A percentile compares a stretch with the other conserved stretches of the same genome.
phyloP scores from a whole-genome alignment of 2,888 invertebrate genomes.

The Orthosia gothica region DNA sequence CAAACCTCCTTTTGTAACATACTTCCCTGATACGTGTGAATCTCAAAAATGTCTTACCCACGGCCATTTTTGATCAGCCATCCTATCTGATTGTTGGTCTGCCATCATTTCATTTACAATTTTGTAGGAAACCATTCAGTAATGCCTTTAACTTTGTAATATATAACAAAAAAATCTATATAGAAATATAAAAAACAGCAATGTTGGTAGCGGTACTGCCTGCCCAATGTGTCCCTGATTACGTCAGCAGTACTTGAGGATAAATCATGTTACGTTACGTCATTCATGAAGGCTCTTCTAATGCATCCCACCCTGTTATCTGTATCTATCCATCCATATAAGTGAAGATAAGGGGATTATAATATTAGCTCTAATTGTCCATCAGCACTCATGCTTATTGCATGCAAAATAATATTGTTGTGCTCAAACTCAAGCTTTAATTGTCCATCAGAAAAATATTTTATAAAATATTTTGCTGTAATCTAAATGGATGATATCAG shows the following conservation, averaged over 20 bases:
- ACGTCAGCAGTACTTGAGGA: neutral
- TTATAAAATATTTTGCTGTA: neutral
- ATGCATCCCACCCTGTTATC: constrained; percentile 27
- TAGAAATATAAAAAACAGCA: neutral
- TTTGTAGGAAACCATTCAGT: neutral
- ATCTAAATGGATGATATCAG: neutral
- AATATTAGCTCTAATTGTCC: constrained; percentile 32
- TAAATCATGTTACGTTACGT: constrained; percentile 1
- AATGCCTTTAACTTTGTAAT: no score
- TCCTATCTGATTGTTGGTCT: neutral
- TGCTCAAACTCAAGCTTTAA: constrained; percentile 2
- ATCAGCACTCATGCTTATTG: constrained; percentile 28
- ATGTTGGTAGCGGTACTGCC: neutral
- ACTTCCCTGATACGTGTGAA: no score
- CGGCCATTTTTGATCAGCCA: neutral
- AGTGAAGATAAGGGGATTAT: constrained; percentile 33
- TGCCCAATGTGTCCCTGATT: neutral
- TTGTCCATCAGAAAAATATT: constrained; percentile 23
- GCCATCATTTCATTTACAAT: neutral
- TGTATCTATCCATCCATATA: neutral
- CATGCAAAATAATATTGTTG: neutral
- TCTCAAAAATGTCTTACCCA: neutral
- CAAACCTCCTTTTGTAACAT: neutral
- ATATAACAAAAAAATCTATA: no score
- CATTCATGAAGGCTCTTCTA: neutral